These are phyloP conservation scores for Indicator indicator DNA, from an alignment of 2,113 vertebrate species.

Conservation along the genomic window DNA sequence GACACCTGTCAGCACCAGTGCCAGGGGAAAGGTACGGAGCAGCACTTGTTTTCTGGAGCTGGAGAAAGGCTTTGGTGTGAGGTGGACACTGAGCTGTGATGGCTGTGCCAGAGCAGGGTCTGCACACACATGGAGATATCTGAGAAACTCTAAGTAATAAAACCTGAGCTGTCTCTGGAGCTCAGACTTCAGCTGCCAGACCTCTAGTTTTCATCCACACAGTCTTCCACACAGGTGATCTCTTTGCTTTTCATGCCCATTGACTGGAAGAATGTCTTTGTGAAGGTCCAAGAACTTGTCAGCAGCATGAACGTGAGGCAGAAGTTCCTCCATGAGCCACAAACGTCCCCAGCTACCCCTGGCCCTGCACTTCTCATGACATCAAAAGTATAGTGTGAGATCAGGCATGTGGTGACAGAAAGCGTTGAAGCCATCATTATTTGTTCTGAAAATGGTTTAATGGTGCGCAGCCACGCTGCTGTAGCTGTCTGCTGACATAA, in stretches of 20 bases:
- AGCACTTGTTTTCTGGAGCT: background rate
- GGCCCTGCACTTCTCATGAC: background rate
- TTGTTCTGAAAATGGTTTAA: background rate
- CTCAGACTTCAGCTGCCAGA: background rate
- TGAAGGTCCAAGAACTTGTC: background rate
- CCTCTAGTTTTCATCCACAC: background rate
- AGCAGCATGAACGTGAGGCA: fast-evolving
- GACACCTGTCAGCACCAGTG: fast-evolving
- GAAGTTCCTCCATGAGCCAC: background rate
- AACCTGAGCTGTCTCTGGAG: background rate
- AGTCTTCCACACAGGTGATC: background rate
- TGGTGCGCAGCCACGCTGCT: background rate
- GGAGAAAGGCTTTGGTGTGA: background rate
- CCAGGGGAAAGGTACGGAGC: background rate
- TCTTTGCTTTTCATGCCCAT: background rate
- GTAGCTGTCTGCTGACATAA: background rate
- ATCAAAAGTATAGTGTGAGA: background rate
- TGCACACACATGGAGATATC: background rate
- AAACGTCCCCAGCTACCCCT: too few species aligned
- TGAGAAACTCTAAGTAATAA: background rate
- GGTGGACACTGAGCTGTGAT: fast-evolving
- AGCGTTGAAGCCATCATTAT: background rate
- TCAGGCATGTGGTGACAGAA: background rate
- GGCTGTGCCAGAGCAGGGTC: background rate
- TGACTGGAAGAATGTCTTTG: background rate